Percentiles rank a stretch among this genome's conserved stretches.
These are phyloP conservation scores for Myotis daubentonii DNA, from an alignment of 2,797 vertebrate species.

Conservation along the genomic window DNA sequence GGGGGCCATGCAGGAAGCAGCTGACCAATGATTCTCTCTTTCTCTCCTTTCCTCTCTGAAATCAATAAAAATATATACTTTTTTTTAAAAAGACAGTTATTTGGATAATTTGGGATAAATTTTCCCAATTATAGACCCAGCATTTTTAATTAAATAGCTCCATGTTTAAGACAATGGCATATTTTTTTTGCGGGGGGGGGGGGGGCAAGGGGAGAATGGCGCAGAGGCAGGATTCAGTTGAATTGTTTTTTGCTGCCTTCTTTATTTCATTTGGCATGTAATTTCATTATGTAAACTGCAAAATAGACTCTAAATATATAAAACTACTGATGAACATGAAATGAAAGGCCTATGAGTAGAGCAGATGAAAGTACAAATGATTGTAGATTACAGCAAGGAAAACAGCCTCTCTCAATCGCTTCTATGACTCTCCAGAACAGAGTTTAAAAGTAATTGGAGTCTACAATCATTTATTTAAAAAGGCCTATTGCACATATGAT, in stretches of 20 bases:
- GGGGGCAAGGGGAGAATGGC: not conserved
- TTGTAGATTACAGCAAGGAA: not conserved
- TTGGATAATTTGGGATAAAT: slow-evolving; percentile 15
- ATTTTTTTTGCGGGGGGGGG: not conserved
- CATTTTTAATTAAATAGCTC: slow-evolving; percentile 6
- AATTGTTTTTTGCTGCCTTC: not conserved
- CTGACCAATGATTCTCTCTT: no score
- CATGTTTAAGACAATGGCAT: not conserved
- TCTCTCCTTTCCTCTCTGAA: no score
- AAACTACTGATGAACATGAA: not conserved
- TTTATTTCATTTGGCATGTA: slow-evolving; percentile 9
- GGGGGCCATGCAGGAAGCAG: no score
- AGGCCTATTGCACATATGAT: not conserved
- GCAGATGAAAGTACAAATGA: not conserved
- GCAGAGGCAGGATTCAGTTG: not conserved
- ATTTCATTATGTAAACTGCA: not conserved
- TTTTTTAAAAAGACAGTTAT: not conserved
- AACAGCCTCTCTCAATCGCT: not conserved
- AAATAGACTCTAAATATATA: not conserved
- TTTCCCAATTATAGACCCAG: not conserved
- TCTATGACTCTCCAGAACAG: not conserved
- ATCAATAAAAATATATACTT: no score
- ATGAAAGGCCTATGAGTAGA: not conserved
- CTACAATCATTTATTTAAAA: not conserved
- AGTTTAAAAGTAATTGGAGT: not conserved